These are phyloP conservation scores for Acipenser ruthenus DNA, from an alignment of 2,797 vertebrate species.

Conservation along the genomic window DNA sequence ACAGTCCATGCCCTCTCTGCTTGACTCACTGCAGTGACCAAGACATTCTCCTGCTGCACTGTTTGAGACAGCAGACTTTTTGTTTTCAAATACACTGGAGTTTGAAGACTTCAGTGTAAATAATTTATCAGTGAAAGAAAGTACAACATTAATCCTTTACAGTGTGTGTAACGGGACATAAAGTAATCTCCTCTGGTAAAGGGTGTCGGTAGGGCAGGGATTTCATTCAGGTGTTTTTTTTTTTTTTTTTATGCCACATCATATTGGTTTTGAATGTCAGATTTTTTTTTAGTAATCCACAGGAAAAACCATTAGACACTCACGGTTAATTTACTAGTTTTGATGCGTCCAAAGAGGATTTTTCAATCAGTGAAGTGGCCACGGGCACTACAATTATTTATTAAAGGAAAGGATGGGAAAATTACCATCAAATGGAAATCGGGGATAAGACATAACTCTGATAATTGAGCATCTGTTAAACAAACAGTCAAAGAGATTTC, in stretches of 20 bases:
- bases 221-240: no score
- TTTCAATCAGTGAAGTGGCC: constrained; percentile 40
- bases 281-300: constrained; percentile 4
- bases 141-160: no score
- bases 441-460: background rate
- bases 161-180: no score
- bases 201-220: no score
- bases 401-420: constrained; percentile 32
- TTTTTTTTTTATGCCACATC: background rate
- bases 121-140: no score
- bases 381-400: constrained; percentile 49
- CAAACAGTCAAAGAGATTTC: background rate
- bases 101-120: no score
- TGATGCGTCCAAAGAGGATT: constrained; percentile 36
- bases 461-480: background rate
- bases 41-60: no score
- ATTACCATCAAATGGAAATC: background rate
- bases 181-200: no score
- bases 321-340: constrained; percentile 43
- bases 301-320: constrained; percentile 33
- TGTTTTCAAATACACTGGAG: no score
- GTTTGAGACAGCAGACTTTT: no score
- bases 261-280: background rate
- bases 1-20: no score
- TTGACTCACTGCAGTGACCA: no score